Base-by-base conservation (phyloP, 2,888 invertebrate species). In the Xestia xanthographa region DNA sequence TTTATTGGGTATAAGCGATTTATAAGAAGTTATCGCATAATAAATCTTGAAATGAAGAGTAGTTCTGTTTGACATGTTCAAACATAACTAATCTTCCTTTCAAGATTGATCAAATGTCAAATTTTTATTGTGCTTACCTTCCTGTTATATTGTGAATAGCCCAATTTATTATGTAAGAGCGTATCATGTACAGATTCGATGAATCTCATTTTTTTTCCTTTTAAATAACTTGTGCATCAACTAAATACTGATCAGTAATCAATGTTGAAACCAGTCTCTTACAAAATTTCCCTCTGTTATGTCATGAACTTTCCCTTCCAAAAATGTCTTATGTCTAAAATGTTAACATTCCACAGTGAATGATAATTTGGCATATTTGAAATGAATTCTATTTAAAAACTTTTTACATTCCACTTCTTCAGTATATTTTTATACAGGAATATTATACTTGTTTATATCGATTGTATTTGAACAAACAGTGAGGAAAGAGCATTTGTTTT, bases 341-440 rank as follows among this genome's bases (percentile, higher is more conserved):
- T 73, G 17, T 38, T 76, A 72, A 83, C 79, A 87, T 87, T 87
- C 87, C 72, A 11, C 41, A n/a, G 56, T 48, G 73, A 80, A 72
- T 80, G 72, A 75, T 69, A 78, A 74, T 71, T 82, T 80, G 78
- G 80, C 80, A 84, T 86, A 72, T 48, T 65, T 60, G 67, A 75
- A 85, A 56, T 75, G 69, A 69, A 79, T 84, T 80, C 72, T 84
- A 65, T 80, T 72, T 77, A 69, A 71, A 84, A 84, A 86, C 87
- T 89, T 86, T 86, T 88, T 82, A 93, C 93, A 93, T 93, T 93
- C 93, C 93, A 93, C 86, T 88, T 85, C 89, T 84, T 89, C 90
- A 90, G 89, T 92, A 91, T 90, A 89, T 86, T 88, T 88, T 79
- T 80, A 84, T 76, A 83, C 63, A 73, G 50, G 77, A 85, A 75